Evolutionary conservation across 2,888 invertebrate species (phyloP).

Genomic region (Ophioninae sp.): DNA sequence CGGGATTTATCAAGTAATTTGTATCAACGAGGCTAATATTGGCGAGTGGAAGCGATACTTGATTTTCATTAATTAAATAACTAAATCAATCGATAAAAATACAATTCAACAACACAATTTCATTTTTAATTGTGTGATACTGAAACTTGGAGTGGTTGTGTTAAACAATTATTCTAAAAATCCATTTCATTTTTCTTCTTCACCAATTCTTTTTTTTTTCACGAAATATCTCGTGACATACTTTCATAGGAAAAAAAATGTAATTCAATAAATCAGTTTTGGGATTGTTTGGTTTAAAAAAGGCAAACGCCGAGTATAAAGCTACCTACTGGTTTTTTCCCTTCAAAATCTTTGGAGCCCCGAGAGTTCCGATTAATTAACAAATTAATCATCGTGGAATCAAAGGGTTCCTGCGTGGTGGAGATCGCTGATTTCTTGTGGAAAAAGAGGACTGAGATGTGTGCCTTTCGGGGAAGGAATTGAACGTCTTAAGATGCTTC

Average conservation of each 20-base stretch:
- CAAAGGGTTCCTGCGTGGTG: constrained; percentile 34
- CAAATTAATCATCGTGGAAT: constrained; percentile 35
- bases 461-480: constrained; percentile 67
- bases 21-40: constrained; percentile 33
- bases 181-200: background rate
- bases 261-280: too few species aligned
- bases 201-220: too few species aligned
- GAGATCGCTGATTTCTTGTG: constrained; percentile 34
- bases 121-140: too few species aligned
- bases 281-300: too few species aligned
- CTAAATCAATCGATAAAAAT: constrained; percentile 23
- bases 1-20: constrained; percentile 23
- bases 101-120: too few species aligned
- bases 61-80: background rate
- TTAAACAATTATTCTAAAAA: too few species aligned
- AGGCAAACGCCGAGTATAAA: too few species aligned
- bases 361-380: constrained; percentile 43
- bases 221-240: too few species aligned
- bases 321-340: too few species aligned
- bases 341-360: background rate
- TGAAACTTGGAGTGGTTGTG: too few species aligned
- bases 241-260: too few species aligned
- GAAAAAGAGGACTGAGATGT: constrained; percentile 35
- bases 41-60: constrained; percentile 9
- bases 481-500: constrained; percentile 50